A percentile compares a stretch with the other conserved stretches of the same genome.
Conservation (phyloP, 92 coral and sea anemone genomes). For the Zoanthus sociatus region DNA sequence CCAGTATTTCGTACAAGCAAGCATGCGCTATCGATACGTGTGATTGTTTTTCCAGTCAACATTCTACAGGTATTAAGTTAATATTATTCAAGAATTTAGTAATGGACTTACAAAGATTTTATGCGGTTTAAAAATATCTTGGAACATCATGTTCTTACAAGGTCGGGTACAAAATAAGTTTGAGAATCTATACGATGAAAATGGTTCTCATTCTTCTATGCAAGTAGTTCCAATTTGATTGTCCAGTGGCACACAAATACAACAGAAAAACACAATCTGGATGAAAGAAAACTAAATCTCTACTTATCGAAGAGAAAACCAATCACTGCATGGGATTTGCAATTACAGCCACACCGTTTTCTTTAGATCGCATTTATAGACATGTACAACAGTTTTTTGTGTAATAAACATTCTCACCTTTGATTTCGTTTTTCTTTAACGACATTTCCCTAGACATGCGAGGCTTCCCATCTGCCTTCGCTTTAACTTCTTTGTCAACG, state of each 20-base stretch:
- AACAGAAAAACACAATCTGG: not conserved
- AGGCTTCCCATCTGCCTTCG: conserved; percentile 35
- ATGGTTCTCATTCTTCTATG: not conserved
- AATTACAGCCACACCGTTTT: not conserved
- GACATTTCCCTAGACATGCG: conserved; percentile 50
- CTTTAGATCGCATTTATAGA: not conserved
- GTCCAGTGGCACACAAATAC: not conserved
- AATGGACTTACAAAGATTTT: too few species aligned
- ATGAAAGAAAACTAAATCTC: not conserved
- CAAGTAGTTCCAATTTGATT: not conserved
- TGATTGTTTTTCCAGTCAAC: too few species aligned
- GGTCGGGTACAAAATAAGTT: not conserved
- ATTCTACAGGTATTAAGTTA: too few species aligned
- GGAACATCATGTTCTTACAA: too few species aligned
- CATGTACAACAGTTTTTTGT: too few species aligned
- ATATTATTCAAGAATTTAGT: too few species aligned
- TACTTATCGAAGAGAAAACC: not conserved
- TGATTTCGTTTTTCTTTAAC: conserved; percentile 60
- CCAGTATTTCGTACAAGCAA: too few species aligned
- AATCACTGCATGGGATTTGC: too few species aligned
- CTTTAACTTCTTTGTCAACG: conserved; percentile 29
- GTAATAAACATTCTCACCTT: conserved; percentile 38
- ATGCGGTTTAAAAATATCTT: too few species aligned
- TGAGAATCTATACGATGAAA: not conserved
- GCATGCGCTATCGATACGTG: too few species aligned